Base-by-base conservation (phyloP, 2,888 invertebrate species). In the Megamerina dolium region DNA sequence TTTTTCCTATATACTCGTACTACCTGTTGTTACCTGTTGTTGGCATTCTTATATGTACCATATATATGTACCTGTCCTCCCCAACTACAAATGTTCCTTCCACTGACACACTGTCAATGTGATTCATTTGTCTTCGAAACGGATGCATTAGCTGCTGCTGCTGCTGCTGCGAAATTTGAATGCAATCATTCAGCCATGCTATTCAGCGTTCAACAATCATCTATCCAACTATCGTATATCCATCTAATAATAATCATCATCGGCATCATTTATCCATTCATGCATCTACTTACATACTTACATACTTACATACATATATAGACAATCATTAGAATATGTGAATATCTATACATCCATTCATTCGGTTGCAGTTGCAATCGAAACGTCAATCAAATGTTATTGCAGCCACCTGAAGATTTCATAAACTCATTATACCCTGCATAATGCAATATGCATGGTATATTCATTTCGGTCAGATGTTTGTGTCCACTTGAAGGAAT, bases 141-240 rank as follows among this genome's bases (percentile, higher is more conserved):
- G 9, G 37, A 13, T 34, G 34, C 41, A n/a, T 16, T 19, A 16
- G 32, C 26, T 9, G 21, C 9, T 17, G 27, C 14, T 19, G 9
- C 14, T 19, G 20, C 30, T 27, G 18, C 14, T 57, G 57, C 61
- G 61, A 63, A 63, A 61, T 63, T 63, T 63, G 60, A 63, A 60
- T 61, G 59, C 58, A 56, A 36, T 52, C 42, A n/a, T 45, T 34
- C 20, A 23, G 37, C 33, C 34, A n/a, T 32, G 13, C 32, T 30
- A 13, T 27, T 19, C 35, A 30, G 17, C 29, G n/a, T n/a, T n/a
- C n/a, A n/a, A 16, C 27, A 6, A 8, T 34, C 34, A 9, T 19
- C 13, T 18, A 10, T 2, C 13, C 18, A 13, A 9, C 17, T 36
- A 14, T 20, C 17, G 8, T 27, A 16, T 26, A 16, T 3, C 16